These are phyloP conservation scores for Vipera latastei DNA, from an alignment of 2,797 vertebrate species.

Conservation along the genomic window DNA sequence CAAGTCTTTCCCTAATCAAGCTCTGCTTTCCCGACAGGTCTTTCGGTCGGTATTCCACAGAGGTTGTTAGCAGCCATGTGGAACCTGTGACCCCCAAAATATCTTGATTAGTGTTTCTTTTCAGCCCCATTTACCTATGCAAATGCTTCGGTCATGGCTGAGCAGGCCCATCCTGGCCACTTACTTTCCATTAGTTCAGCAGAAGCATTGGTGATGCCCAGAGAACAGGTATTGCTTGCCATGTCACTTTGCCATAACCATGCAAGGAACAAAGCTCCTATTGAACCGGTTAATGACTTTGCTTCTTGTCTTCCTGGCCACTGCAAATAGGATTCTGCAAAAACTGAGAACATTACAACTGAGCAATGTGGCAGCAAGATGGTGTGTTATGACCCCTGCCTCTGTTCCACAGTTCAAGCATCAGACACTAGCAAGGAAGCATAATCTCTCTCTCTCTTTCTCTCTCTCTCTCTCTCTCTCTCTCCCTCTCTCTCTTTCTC, in stretches of 20 bases:
- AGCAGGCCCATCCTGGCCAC: conserved; percentile 27
- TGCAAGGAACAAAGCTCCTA: conserved; percentile 43
- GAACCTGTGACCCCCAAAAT: conserved; percentile 27
- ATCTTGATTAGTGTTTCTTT: conserved; percentile 41
- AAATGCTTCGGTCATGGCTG: conserved; percentile 54
- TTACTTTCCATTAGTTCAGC: conserved; percentile 53
- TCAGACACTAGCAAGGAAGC: no score
- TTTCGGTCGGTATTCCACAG: background rate
- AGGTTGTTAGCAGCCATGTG: background rate
- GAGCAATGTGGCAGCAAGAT: background rate
- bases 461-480: background rate
- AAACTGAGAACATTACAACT: no score
- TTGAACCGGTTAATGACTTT: conserved; percentile 51
- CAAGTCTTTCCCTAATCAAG: background rate
- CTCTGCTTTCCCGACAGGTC: accelerated
- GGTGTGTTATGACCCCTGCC: background rate
- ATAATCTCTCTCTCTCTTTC: background rate
- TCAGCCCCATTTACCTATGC: conserved; percentile 50
- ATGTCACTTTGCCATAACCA: conserved; percentile 35
- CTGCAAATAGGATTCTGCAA: background rate
- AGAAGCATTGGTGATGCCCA: conserved; percentile 7
- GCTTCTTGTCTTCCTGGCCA: conserved; percentile 22
- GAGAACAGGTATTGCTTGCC: conserved; percentile 34
- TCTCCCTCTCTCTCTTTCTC: background rate
- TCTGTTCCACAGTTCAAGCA: background rate